Percentiles rank a stretch among this genome's conserved stretches.
Conservation (phyloP, 1,140 invertebrate species). For the Heliothis subflexa region DNA sequence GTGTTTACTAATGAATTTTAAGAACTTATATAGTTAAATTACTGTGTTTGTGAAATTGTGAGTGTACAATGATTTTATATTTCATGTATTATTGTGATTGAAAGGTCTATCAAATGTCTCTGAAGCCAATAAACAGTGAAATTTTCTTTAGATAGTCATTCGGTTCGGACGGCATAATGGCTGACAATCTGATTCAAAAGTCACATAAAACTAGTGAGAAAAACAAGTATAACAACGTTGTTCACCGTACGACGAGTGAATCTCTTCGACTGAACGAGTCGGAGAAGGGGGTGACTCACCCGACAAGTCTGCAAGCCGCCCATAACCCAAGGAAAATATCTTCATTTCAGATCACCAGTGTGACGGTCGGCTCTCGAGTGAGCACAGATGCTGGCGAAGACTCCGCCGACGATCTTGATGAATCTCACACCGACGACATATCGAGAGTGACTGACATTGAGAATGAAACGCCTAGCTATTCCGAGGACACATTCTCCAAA, state of each 20-base stretch:
- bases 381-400: constrained; percentile 96
- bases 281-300: constrained; percentile 86
- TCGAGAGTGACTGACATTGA: constrained; percentile 93
- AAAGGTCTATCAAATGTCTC: constrained; percentile 85
- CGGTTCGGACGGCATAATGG: constrained; percentile 87
- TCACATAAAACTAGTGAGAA: constrained; percentile 87
- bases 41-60: constrained; percentile 85
- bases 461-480: constrained; percentile 94
- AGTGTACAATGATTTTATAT: constrained; percentile 85
- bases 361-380: constrained; percentile 92
- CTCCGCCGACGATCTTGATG: constrained; percentile 96
- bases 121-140: constrained; percentile 86
- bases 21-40: constrained; percentile 84
- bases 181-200: constrained; percentile 87
- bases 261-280: constrained; percentile 90
- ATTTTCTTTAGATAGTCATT: constrained; percentile 87
- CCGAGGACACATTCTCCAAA: constrained; percentile 93
- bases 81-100: constrained; percentile 80
- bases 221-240: constrained; percentile 88
- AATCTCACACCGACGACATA: constrained; percentile 96
- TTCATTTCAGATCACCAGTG: constrained; percentile 96
- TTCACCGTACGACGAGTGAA: constrained; percentile 92
- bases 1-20: constrained; percentile 87
- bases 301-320: constrained; percentile 84
- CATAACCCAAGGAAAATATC: constrained; percentile 91